These are phyloP conservation scores for Fulica atra DNA, from an alignment of 2,113 vertebrate genomes.

Conservation along the genomic window DNA sequence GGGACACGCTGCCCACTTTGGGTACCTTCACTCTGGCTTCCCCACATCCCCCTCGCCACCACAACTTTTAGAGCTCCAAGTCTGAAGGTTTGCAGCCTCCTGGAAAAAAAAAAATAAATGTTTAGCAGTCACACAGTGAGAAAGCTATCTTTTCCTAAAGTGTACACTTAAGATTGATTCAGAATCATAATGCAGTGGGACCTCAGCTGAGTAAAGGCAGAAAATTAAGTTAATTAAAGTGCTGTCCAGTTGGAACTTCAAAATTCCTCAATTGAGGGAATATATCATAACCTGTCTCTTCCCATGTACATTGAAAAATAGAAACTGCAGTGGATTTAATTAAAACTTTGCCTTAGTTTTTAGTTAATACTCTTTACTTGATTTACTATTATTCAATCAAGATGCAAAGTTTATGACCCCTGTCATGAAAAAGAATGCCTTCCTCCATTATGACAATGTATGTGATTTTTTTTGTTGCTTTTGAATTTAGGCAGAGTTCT, in stretches of 20 bases:
- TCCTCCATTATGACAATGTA: not conserved
- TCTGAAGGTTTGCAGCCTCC: not conserved
- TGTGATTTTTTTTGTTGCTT: not conserved
- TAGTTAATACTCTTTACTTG: conserved; percentile 24
- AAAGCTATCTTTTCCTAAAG: conserved; percentile 22
- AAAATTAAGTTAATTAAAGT: conserved; percentile 59
- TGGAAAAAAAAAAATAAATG: not conserved
- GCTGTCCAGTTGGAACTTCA: conserved; percentile 52
- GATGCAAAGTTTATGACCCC: not conserved
- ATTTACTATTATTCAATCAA: conserved; percentile 53
- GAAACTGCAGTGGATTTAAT: conserved; percentile 57
- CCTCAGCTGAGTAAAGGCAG: conserved; percentile 24
- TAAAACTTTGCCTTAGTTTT: conserved; percentile 50
- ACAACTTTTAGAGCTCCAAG: not conserved
- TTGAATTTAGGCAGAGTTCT: not conserved
- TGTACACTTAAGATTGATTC: conserved; percentile 30
- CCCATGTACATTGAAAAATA: conserved; percentile 28
- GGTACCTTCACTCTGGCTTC: not conserved
- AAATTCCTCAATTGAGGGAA: conserved; percentile 27
- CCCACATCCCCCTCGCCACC: not conserved
- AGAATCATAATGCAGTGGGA: conserved; percentile 23
- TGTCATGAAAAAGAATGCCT: not conserved
- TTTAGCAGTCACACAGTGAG: not conserved
- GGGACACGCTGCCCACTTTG: not conserved
- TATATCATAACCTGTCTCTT: conserved; percentile 28